Conservation (phyloP, 2,113 vertebrate genomes). For the Ceyx cyanopectus region DNA sequence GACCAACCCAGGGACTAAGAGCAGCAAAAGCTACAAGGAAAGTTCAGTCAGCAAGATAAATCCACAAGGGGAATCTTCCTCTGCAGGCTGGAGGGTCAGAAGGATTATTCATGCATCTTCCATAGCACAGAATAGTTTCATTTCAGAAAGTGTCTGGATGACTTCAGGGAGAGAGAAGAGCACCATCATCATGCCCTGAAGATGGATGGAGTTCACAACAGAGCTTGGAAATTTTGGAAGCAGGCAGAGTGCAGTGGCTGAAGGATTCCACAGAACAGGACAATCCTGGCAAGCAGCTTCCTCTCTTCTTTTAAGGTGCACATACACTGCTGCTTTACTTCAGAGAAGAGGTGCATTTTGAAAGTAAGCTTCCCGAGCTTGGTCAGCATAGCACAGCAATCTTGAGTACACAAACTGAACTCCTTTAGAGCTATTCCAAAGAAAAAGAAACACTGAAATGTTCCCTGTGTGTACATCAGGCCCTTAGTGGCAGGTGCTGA, state of each 20-base stretch:
- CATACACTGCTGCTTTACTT: not conserved
- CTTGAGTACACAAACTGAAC: not conserved
- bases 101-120: not conserved
- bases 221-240: not conserved
- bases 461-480: not conserved
- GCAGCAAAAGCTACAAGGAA: not conserved
- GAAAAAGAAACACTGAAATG: not conserved
- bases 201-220: not conserved
- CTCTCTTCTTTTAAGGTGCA: not conserved
- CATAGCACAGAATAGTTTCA: not conserved
- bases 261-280: not conserved
- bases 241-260: not conserved
- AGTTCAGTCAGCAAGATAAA: not conserved
- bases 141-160: not conserved
- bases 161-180: not conserved
- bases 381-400: not conserved
- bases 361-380: not conserved
- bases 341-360: not conserved
- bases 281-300: not conserved
- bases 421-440: not conserved
- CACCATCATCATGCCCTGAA: not conserved
- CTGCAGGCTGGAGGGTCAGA: not conserved
- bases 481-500: not conserved
- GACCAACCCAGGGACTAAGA: not conserved
- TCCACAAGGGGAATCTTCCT: not conserved